Conservation (phyloP, 2,113 vertebrate genomes). For the Poeciliopsis occidentalis region DNA sequence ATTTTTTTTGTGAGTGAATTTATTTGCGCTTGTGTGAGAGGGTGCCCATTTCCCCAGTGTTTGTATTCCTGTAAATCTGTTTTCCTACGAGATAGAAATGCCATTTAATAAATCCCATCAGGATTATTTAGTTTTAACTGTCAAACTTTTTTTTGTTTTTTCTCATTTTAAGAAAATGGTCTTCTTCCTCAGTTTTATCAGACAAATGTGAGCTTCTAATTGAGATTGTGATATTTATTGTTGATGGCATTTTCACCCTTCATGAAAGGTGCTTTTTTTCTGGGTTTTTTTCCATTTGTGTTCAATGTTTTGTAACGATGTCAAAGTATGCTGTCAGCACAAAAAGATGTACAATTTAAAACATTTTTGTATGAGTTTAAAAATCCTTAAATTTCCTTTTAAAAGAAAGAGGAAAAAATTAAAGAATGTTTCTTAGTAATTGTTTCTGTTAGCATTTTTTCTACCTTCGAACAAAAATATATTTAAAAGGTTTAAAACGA, state of each 20-base stretch:
- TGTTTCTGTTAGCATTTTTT: not conserved
- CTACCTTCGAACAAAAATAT: not conserved
- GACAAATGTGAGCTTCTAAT: conserved; percentile 47
- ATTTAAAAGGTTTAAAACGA: no score
- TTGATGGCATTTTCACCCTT: conserved; percentile 55
- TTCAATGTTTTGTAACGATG: conserved; percentile 67
- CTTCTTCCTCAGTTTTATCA: conserved; percentile 57
- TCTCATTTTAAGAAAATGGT: conserved; percentile 28
- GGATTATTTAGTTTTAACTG: conserved; percentile 70
- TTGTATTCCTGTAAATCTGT: conserved; percentile 38
- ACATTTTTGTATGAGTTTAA: conserved; percentile 75
- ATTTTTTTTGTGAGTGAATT: conserved; percentile 13
- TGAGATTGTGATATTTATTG: conserved; percentile 63
- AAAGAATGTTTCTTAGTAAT: conserved; percentile 82
- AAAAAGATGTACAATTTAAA: conserved; percentile 62
- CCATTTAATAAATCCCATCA: conserved; percentile 43
- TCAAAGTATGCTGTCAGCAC: conserved; percentile 58
- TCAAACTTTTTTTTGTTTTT: conserved; percentile 18
- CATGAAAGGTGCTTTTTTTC: conserved; percentile 45
- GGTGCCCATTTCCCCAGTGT: conserved; percentile 29
- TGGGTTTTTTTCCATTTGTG: conserved; percentile 52
- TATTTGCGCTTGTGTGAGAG: conserved; percentile 39
- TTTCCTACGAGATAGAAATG: conserved; percentile 24
- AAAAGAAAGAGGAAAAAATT: conserved; percentile 61
- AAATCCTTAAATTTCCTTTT: conserved; percentile 68